Percentiles rank a stretch among this genome's conserved stretches.
Evolutionary conservation across 2,888 invertebrate genomes (phyloP).

Genomic region (Nomada lathburiana): DNA sequence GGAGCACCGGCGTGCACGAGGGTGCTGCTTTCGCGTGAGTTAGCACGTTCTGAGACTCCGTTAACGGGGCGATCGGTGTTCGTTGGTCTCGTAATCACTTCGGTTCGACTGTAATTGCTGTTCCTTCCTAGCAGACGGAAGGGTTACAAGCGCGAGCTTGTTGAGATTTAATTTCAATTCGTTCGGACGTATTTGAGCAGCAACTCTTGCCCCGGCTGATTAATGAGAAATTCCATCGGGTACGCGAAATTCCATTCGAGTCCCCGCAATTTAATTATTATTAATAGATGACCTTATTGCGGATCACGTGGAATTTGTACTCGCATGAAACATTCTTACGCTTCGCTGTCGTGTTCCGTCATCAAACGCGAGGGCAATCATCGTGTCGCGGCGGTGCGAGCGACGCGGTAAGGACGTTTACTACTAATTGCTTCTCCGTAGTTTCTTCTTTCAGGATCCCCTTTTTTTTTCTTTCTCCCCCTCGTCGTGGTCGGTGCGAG

Average conservation of each 20-base stretch:
- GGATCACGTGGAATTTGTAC: too few species aligned
- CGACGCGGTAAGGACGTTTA: slow-evolving; percentile 55
- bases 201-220: too few species aligned
- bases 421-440: slow-evolving; percentile 66
- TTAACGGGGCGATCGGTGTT: slow-evolving; percentile 27
- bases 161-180: background rate
- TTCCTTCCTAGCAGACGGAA: background rate
- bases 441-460: slow-evolving; percentile 26
- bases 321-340: too few species aligned
- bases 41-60: slow-evolving; percentile 20
- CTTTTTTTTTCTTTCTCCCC: background rate
- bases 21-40: slow-evolving; percentile 3
- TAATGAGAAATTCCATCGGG: too few species aligned
- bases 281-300: too few species aligned
- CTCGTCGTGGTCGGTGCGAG: slow-evolving; percentile 24
- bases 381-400: slow-evolving; percentile 35
- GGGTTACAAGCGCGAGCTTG: background rate
- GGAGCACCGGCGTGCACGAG: background rate
- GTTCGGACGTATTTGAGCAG: background rate
- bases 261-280: too few species aligned
- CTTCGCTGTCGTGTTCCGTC: too few species aligned
- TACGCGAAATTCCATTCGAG: too few species aligned
- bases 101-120: slow-evolving; percentile 3
- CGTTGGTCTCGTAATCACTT: slow-evolving; percentile 10
- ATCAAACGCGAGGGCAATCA: background rate